phyloP scores from a whole-genome alignment of 2,113 vertebrate species.

The Coregonus clupeaformis region DNA sequence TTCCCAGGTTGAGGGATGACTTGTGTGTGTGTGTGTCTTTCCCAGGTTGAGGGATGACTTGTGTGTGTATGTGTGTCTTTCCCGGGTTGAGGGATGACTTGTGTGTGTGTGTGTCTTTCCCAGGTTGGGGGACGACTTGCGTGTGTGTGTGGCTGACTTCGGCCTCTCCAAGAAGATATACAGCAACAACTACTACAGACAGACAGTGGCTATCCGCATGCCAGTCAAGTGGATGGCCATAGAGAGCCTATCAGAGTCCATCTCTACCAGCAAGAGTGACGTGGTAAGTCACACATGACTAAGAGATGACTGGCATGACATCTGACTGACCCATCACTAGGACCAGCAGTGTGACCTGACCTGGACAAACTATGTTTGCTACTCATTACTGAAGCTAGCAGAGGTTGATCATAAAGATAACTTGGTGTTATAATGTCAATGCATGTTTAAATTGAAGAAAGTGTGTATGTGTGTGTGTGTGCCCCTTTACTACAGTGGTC shows the following conservation, averaged over 20 bases:
- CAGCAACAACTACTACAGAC: slow-evolving; percentile 71
- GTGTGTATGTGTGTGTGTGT: background rate
- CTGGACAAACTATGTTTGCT: background rate
- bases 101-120: background rate
- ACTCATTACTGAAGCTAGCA: background rate
- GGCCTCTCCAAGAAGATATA: slow-evolving; percentile 73
- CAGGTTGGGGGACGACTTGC: slow-evolving; percentile 73
- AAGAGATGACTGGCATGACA: background rate
- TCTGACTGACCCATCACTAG: background rate
- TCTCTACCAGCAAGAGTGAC: slow-evolving; percentile 74
- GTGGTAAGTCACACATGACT: slow-evolving; percentile 63
- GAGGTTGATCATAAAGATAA: background rate
- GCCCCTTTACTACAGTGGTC: slow-evolving; percentile 64
- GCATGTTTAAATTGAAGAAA: background rate
- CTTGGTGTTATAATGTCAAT: background rate
- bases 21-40: background rate
- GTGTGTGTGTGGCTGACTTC: slow-evolving; percentile 75
- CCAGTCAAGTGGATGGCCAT: slow-evolving; percentile 76
- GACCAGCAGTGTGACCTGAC: background rate
- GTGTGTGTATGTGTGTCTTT: slow-evolving; percentile 68
- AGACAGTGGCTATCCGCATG: slow-evolving; percentile 55
- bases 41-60: slow-evolving; percentile 72
- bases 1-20: slow-evolving; percentile 70
- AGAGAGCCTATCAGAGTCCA: slow-evolving; percentile 72
- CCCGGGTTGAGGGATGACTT: slow-evolving; percentile 65